These are phyloP conservation scores for Scaptomyza hsui DNA, from an alignment of 1,140 invertebrate species.

Conservation along the genomic window DNA sequence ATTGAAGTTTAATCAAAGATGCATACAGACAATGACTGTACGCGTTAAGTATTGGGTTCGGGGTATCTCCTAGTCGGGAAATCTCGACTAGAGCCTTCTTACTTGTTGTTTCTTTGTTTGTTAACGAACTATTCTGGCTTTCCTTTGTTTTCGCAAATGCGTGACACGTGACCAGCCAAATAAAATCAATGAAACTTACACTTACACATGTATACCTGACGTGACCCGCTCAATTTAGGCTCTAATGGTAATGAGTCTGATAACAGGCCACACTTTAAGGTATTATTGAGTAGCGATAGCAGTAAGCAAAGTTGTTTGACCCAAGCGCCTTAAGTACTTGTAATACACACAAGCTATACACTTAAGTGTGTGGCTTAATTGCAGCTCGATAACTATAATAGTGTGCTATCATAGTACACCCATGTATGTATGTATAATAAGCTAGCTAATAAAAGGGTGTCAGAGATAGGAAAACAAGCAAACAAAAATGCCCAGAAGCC, in stretches of 20 bases:
- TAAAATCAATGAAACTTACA: conserved; percentile 26
- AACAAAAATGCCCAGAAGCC: not conserved
- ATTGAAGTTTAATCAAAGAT: too few species aligned
- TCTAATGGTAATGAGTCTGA: conserved; percentile 41
- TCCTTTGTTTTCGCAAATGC: conserved; percentile 2
- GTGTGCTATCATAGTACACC: not conserved
- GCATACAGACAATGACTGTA: too few species aligned
- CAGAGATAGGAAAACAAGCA: not conserved
- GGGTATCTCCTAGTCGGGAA: too few species aligned
- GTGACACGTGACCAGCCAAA: conserved; percentile 15
- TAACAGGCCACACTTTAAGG: conserved; percentile 32
- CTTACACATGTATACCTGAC: conserved; percentile 2
- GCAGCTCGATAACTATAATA: not conserved
- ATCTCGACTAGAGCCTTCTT: too few species aligned
- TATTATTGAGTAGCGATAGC: conserved; percentile 34
- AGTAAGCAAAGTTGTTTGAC: conserved; percentile 2
- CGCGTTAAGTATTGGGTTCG: too few species aligned
- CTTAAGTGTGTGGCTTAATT: conserved; percentile 30
- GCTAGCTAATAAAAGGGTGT: conserved; percentile 3
- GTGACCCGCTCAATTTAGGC: conserved; percentile 32
- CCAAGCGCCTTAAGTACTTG: conserved; percentile 25
- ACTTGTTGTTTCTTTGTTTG: too few species aligned
- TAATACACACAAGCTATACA: conserved; percentile 19
- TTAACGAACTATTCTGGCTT: not conserved
- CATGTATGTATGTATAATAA: not conserved